Evolutionary conservation across 2,113 vertebrate species (phyloP).

Genomic region (Pipa parva): DNA sequence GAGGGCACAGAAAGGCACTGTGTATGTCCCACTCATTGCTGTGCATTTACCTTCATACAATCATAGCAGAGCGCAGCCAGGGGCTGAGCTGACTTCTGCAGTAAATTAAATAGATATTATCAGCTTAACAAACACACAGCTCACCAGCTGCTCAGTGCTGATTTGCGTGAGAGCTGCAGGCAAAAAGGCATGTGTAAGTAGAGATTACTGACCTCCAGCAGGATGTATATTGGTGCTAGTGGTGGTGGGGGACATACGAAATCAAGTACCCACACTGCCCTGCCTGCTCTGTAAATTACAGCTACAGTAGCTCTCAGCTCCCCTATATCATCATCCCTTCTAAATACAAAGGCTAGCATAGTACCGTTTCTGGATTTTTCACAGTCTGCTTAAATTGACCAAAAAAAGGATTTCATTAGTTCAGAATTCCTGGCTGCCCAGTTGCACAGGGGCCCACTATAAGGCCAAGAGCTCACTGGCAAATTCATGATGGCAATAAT

Average conservation of each 20-base stretch:
- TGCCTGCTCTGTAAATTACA: neutral
- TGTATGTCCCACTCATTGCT: conserved; percentile 10
- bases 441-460: too few species aligned
- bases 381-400: too few species aligned
- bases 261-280: neutral
- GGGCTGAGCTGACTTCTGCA: conserved; percentile 28
- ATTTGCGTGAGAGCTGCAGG: conserved; percentile 30
- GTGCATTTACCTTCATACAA: conserved; percentile 21
- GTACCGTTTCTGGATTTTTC: too few species aligned
- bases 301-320: neutral
- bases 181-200: conserved; percentile 21
- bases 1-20: neutral
- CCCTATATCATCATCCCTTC: too few species aligned
- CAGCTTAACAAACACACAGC: conserved; percentile 34
- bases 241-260: neutral
- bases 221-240: neutral
- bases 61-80: conserved; percentile 13
- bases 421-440: too few species aligned
- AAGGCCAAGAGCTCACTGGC: too few species aligned
- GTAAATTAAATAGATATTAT: conserved; percentile 44
- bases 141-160: conserved; percentile 21
- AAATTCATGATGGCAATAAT: too few species aligned
- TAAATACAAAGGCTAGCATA: too few species aligned
- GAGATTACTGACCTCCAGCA: conserved; percentile 32
- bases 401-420: too few species aligned